Percentiles rank a stretch among this genome's conserved stretches.
Conservation (phyloP, 2,113 vertebrate species). For the Micromys minutus region DNA sequence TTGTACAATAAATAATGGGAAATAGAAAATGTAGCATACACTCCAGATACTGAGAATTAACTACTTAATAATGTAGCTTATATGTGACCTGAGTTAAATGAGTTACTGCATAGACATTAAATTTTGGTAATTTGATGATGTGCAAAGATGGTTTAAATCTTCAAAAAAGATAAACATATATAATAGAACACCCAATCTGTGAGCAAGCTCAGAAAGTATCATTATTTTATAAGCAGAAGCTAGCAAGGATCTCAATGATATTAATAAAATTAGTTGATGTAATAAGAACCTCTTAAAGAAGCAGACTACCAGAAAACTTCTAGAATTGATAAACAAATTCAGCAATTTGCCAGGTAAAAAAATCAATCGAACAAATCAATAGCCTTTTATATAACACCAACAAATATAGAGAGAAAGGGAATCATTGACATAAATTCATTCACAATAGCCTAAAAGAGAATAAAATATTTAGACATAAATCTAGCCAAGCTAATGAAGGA, state of each 20-base stretch:
- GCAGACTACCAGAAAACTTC: neutral
- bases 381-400: neutral
- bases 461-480: neutral
- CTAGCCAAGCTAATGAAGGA: neutral
- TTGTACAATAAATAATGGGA: neutral
- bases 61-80: neutral
- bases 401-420: neutral
- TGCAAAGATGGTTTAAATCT: neutral
- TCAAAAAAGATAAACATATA: neutral
- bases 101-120: neutral
- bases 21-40: neutral
- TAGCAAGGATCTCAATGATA: neutral
- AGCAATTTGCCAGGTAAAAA: neutral
- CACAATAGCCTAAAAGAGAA: neutral
- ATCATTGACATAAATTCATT: neutral
- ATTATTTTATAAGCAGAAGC: neutral
- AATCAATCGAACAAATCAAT: neutral
- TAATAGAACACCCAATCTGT: neutral
- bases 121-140: conserved; percentile 23
- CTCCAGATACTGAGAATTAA: neutral
- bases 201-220: neutral
- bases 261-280: neutral
- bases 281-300: neutral
- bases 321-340: neutral
- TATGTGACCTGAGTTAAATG: neutral